phyloP scores from a whole-genome alignment of 2,888 invertebrate genomes.

The Eurois occulta region DNA sequence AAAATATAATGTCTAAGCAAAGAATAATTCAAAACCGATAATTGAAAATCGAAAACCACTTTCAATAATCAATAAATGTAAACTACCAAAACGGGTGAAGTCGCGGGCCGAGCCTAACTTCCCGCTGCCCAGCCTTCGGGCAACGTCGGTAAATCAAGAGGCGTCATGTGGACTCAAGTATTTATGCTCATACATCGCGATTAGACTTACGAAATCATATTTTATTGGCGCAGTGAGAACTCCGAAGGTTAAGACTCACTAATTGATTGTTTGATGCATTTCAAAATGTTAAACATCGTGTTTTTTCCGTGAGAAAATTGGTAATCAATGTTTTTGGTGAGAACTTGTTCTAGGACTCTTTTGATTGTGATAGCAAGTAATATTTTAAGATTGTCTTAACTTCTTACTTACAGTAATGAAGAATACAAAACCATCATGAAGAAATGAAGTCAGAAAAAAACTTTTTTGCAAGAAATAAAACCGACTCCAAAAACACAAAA shows the following conservation, averaged over 20 bases:
- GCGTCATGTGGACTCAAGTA: conserved; percentile 81
- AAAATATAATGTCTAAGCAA: conserved; percentile 22
- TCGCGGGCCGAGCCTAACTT: conserved; percentile 46
- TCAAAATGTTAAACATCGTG: conserved; percentile 50
- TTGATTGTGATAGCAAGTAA: background rate
- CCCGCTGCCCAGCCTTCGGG: conserved; percentile 53
- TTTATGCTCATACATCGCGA: conserved; percentile 79
- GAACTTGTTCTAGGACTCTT: conserved; percentile 7
- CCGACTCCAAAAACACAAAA: no score
- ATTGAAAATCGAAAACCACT: conserved; percentile 55
- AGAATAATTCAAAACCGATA: conserved; percentile 53
- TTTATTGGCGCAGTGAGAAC: conserved; percentile 73
- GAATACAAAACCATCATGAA: background rate
- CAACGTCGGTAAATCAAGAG: conserved; percentile 76
- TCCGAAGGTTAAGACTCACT: conserved; percentile 71
- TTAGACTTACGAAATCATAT: conserved; percentile 83
- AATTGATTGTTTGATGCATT: conserved; percentile 73
- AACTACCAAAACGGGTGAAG: conserved; percentile 50
- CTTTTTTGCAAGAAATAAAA: no score
- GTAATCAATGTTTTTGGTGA: conserved; percentile 28
- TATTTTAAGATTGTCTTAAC: no score
- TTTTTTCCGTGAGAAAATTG: conserved; percentile 56
- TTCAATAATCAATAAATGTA: conserved; percentile 52
- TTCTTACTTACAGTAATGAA: background rate
- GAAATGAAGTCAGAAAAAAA: background rate